Evolutionary conservation across 2,797 vertebrate genomes (phyloP), one percentile per base, ranked within the genome.

Genomic region (Tenualosa thibaudeaui): DNA sequence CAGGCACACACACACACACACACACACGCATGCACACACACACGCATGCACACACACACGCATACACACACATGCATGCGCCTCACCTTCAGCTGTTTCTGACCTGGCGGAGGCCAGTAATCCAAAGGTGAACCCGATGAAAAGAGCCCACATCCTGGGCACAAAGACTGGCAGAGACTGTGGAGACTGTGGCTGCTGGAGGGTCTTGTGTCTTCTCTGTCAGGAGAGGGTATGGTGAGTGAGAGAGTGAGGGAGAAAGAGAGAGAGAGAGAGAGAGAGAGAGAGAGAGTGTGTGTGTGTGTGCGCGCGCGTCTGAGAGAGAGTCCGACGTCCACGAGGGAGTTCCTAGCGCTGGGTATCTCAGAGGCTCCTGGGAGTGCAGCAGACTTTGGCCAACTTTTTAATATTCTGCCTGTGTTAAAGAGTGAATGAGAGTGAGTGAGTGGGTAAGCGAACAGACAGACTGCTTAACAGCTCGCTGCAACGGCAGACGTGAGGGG

Each of bases 331-430:
- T 81, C 87, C 86, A 88, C 83, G 53, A 86, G 81, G 84, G 88
- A 91, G 90, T 90, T 86, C 85, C 87, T 88, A 81, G 84, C 81
- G 82, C 83, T 90, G 87, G 82, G 53, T 82, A 68, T 75, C 37
- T 90, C 88, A 91, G 82, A 83, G 86, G 91, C 91, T 91, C 86
- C 86, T 88, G 86, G 68, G 90, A 89, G 87, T 85, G 87, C 91
- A 81, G 90, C 88, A 90, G 90, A 94, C 92, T 93, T 93, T 93
- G 62, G 84, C 84, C 94, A 94, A 93, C 94, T 94, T 94, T 92
- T 86, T 87, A 78, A 86, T 92, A 89, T 92, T 91, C 88, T 91
- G 90, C 82, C 85, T 65, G 71, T 78, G 37, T 46, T 78, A 15
- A 78, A 22, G 71, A 43, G 71, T 40, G 68, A 43, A 75, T 75